phyloP scores from a whole-genome alignment of 2,797 vertebrate species.

The Arrhamphus sclerolepis region DNA sequence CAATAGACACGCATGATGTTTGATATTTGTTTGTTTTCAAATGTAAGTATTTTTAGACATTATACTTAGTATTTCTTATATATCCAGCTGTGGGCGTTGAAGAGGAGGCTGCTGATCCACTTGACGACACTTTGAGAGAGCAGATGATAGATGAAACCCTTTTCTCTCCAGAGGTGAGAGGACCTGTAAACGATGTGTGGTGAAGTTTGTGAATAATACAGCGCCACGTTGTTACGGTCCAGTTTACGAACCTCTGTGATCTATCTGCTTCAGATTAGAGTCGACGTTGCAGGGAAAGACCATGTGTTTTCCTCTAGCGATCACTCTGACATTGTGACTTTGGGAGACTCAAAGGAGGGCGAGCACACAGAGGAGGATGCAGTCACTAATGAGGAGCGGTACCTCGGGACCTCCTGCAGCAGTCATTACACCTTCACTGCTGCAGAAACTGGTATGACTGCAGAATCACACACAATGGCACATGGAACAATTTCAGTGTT shows the following conservation, averaged over 20 bases:
- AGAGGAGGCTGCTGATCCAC: conserved; percentile 44
- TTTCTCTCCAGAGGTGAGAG: conserved; percentile 77
- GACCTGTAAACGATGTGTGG: background rate
- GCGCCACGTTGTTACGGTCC: background rate
- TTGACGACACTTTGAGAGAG: conserved; percentile 67
- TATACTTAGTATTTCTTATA: background rate
- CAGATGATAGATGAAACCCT: conserved; percentile 64
- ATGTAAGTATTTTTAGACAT: background rate
- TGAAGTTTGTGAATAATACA: background rate
- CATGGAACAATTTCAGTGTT: background rate
- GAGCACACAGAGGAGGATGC: conserved; percentile 72
- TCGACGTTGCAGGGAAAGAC: conserved; percentile 71
- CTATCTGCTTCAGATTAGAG: conserved; percentile 64
- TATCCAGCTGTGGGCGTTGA: conserved; percentile 72
- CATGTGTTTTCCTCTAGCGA: conserved; percentile 87
- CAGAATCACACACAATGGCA: background rate
- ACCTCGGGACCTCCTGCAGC: conserved; percentile 93
- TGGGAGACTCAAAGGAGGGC: conserved; percentile 83
- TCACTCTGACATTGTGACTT: conserved; percentile 94
- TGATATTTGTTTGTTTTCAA: too few relatives aligned
- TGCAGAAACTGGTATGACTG: conserved; percentile 79
- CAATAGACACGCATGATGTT: too few relatives aligned
- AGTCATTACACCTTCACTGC: conserved; percentile 94
- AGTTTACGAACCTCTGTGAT: conserved; percentile 4
- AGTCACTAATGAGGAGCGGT: conserved; percentile 74